Percentiles rank a stretch among this genome's conserved stretches.
phyloP scores from a whole-genome alignment of 2,113 vertebrate genomes.

The Chionodraco myersi region DNA sequence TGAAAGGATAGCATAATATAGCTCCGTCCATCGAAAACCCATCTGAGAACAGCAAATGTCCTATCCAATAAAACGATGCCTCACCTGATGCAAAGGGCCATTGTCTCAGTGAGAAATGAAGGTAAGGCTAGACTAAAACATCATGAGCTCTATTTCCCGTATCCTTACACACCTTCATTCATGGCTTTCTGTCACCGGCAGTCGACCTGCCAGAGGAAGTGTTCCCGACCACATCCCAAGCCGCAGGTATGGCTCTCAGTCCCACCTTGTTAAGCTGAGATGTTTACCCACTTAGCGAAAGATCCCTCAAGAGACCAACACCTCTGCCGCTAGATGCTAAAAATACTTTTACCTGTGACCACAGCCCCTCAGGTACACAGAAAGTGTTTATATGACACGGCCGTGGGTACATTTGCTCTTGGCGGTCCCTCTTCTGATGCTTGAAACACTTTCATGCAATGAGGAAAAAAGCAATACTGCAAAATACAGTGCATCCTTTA shows the following conservation, averaged over 20 bases:
- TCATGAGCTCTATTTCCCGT: neutral
- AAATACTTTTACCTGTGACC: slow-evolving; percentile 58
- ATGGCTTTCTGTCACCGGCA: slow-evolving; percentile 35
- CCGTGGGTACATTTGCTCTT: slow-evolving; percentile 57
- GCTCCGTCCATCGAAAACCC: neutral
- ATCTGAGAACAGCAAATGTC: neutral
- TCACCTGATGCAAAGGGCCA: neutral
- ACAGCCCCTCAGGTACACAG: slow-evolving; percentile 51
- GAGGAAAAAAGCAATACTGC: neutral
- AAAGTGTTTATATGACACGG: slow-evolving; percentile 60
- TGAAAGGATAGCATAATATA: slow-evolving; percentile 27
- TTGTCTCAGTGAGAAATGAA: neutral
- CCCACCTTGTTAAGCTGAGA: slow-evolving; percentile 71
- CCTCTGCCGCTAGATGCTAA: slow-evolving; percentile 60
- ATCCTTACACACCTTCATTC: slow-evolving; percentile 61
- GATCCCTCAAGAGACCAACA: slow-evolving; percentile 59
- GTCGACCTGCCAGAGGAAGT: slow-evolving; percentile 53
- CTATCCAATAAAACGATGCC: neutral
- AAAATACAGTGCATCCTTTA: slow-evolving; percentile 28
- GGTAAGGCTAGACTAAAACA: neutral
- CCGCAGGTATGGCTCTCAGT: slow-evolving; percentile 67
- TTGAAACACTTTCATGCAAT: slow-evolving; percentile 19
- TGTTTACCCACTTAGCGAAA: slow-evolving; percentile 76
- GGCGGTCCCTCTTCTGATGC: neutral
- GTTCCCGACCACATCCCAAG: slow-evolving; percentile 65